Conservation (phyloP, 2,113 vertebrate genomes). For the Myrmecophaga tridactyla region DNA sequence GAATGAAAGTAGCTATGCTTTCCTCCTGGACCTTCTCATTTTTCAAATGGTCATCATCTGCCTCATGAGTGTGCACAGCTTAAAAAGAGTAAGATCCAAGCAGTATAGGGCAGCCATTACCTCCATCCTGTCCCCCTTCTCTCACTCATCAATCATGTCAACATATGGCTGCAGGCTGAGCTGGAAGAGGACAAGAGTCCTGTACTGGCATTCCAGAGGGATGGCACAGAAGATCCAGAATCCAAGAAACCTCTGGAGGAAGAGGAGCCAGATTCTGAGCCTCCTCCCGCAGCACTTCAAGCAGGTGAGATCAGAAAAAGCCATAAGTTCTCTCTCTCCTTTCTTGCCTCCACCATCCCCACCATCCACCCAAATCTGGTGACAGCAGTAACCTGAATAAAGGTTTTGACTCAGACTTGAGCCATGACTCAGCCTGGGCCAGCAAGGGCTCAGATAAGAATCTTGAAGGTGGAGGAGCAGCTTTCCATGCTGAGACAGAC, state of each 20-base stretch:
- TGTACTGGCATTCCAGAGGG: slow-evolving; percentile 89
- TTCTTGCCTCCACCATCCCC: slow-evolving; percentile 88
- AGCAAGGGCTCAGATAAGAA: slow-evolving; percentile 92
- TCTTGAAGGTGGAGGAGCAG: slow-evolving; percentile 91
- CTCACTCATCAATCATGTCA: slow-evolving; percentile 98
- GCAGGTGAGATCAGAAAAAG: slow-evolving; percentile 81
- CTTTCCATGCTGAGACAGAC: slow-evolving; percentile 96
- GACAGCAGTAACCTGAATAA: slow-evolving; percentile 98
- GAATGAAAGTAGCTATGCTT: slow-evolving; percentile 88
- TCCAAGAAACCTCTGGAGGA: slow-evolving; percentile 82
- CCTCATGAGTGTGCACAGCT: slow-evolving; percentile 98
- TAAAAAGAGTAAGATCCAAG: slow-evolving; percentile 96
- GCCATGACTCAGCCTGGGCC: slow-evolving; percentile 82
- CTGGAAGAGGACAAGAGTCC: slow-evolving; percentile 93
- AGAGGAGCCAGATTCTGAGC: slow-evolving; percentile 58
- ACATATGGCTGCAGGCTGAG: slow-evolving; percentile 96
- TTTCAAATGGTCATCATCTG: slow-evolving; percentile 97
- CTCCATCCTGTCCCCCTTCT: slow-evolving; percentile 97
- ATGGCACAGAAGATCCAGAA: slow-evolving; percentile 91
- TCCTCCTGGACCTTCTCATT: slow-evolving; percentile 93
- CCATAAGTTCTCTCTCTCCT: slow-evolving; percentile 92
- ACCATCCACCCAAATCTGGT: slow-evolving; percentile 87
- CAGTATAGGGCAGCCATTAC: slow-evolving; percentile 98
- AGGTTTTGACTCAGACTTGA: slow-evolving; percentile 92
- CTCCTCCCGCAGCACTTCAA: slow-evolving; percentile 53